Conservation (phyloP, 2,888 invertebrate species). For the Theodoxus fluviatilis region DNA sequence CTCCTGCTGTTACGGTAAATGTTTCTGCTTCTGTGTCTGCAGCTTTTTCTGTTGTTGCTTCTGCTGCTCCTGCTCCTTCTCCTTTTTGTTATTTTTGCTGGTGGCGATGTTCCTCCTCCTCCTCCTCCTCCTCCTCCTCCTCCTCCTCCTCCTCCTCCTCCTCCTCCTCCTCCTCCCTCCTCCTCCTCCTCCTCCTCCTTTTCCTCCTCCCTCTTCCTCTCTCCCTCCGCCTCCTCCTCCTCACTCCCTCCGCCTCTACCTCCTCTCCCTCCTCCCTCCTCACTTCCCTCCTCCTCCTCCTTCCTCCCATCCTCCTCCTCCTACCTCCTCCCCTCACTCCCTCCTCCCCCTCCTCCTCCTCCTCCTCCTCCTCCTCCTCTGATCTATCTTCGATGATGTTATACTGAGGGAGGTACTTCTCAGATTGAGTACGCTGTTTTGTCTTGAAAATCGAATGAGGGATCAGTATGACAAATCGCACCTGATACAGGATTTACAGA, state of each 20-base stretch:
- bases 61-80: not conserved
- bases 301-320: not conserved
- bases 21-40: not conserved
- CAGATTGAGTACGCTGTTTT: too few relatives aligned
- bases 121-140: not conserved
- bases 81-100: not conserved
- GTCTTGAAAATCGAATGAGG: too few relatives aligned
- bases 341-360: not conserved
- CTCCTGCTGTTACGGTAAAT: not conserved
- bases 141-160: not conserved
- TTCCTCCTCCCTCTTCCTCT: not conserved
- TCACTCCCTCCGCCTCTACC: not conserved
- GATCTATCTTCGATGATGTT: too few relatives aligned
- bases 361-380: not conserved
- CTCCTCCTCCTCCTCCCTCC: constrained; percentile 13
- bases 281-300: not conserved
- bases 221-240: not conserved
- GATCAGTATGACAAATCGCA: too few relatives aligned
- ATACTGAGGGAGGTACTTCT: too few relatives aligned
- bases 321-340: not conserved
- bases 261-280: not conserved
- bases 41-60: not conserved
- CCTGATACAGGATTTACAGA: too few relatives aligned
- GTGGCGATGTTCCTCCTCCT: not conserved
- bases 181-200: not conserved